Evolutionary conservation across 2,888 invertebrate genomes (phyloP), one percentile per base, ranked within the genome.

Genomic region (Thelaira solivaga): DNA sequence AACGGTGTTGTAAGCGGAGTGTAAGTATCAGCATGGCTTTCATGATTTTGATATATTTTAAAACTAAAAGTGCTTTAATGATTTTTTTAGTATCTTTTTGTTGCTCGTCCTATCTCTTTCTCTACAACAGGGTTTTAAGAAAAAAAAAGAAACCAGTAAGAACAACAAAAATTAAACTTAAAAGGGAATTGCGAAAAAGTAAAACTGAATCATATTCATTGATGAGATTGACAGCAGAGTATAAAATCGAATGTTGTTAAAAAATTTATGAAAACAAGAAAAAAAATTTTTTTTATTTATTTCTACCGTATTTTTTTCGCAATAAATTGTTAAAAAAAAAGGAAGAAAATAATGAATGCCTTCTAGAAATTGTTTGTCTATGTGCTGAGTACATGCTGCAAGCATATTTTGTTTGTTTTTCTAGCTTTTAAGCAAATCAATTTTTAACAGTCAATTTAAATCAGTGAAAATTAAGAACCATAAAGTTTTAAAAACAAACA

Each of bases 171-270:
- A 26, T 24, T 4, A 22, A 22, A 20, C 49, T 43, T 24, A 64
- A 43, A 43, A 36, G 1, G 8, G 36, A 34, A 36, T 6, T 22
- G 16, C 18, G 20, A 20, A 51, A 61, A 57, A n/a, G n/a, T n/a
- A n/a, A 59, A 67, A 53, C 31, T 45, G 57, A 72, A 67, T 79
- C 62, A 75, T 71, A 64, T 79, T 75, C 68, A 79, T 75, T 71
- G 75, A 79, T 67, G 75, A 79, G 76, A 79, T 76, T 76, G 79
- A 72, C 79, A 79, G 75, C 71, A 71, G 62, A 74, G 67, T 75
- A 79, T 67, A 75, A 79, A 79, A 79, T 72, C 72, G 71, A 79
- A 65, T 49, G 51, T 62, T 72, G 67, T 68, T 79, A 49, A 62
- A 73, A 72, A 73, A 77, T 57, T 26, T 57, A 68, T 62, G 57